Evolutionary conservation across 2,113 vertebrate species (phyloP), one percentile per base, ranked within the genome.

Genomic region (Crotalus tigris): DNA sequence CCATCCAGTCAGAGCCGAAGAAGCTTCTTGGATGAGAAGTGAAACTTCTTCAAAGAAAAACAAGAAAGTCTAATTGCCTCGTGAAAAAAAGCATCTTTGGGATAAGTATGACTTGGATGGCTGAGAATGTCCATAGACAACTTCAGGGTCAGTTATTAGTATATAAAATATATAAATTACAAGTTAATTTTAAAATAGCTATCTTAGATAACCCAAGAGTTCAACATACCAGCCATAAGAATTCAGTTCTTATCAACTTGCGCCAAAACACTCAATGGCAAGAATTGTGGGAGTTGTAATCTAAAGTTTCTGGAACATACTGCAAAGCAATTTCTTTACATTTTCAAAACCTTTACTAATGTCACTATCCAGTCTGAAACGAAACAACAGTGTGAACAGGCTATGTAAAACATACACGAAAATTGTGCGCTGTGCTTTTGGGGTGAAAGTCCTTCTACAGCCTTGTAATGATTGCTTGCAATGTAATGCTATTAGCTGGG

Each of bases 391-490:
- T 81, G 7, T 81, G 69, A 81, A 81, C 33, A 39, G 69, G 6
- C 3, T 87, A n/a, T 92, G 39, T 93, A 59, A 86, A 13, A 26
- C 11, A 64, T 92, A 23, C 21, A 92, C 1, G 61, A 85, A 88
- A 92, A 92, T 12, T 0, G 11, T 94, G 21, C 91, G 86, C 93
- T 95, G 88, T 89, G 91, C 95, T 97, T 95, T 95, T 95, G 54
- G 93, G 96, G 94, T 96, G 94, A 96, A 95, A 96, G 93, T 89
- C 90, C 93, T 92, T 53, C 96, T 95, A 93, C 95, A 95, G 90
- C 26, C 87, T 96, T 92, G 89, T 75, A 95, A 91, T 95, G 95
- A 94, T 94, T 94, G 88, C 93, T 94, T 94, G 94, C 94, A 81
- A 96, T 94, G 94, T 94, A 81, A 96, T 92, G 94, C 95, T 93